Conservation (phyloP, 2,113 vertebrate species). For the Typhlomys cinereus region DNA sequence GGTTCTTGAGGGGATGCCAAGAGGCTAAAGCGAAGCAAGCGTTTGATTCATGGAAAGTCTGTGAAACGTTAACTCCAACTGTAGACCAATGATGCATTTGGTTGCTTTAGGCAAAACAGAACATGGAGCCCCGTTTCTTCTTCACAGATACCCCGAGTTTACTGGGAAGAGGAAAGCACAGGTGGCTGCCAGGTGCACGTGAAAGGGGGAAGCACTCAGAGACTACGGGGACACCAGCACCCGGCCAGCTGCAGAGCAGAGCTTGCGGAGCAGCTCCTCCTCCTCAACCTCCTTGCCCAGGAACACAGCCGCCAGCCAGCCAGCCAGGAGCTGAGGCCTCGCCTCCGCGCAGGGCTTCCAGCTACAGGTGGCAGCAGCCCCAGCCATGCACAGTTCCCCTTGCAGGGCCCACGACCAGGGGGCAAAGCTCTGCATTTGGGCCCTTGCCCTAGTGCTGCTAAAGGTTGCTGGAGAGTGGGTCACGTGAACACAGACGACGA, state of each 20-base stretch:
- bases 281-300: fast-evolving
- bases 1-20: neutral
- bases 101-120: slow-evolving; percentile 12
- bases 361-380: fast-evolving
- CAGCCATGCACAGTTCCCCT: fast-evolving
- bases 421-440: neutral
- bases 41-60: neutral
- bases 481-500: fast-evolving
- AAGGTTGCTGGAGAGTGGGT: fast-evolving
- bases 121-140: neutral
- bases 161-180: too few species aligned
- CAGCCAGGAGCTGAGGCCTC: too few species aligned
- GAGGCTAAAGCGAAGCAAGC: fast-evolving
- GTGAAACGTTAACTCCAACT: neutral
- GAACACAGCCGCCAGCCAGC: neutral
- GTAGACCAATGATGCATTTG: neutral
- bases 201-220: fast-evolving
- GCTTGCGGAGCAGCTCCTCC: too few species aligned
- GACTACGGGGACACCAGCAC: neutral
- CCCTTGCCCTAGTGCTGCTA: neutral
- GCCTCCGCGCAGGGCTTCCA: neutral
- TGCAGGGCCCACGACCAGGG: neutral
- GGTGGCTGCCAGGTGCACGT: too few species aligned
- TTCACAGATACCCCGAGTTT: neutral
- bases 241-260: neutral